Percentiles rank a stretch among this genome's conserved stretches.
phyloP scores from a whole-genome alignment of 2,113 vertebrate species.

The Pseudorectes ferrugineus region DNA sequence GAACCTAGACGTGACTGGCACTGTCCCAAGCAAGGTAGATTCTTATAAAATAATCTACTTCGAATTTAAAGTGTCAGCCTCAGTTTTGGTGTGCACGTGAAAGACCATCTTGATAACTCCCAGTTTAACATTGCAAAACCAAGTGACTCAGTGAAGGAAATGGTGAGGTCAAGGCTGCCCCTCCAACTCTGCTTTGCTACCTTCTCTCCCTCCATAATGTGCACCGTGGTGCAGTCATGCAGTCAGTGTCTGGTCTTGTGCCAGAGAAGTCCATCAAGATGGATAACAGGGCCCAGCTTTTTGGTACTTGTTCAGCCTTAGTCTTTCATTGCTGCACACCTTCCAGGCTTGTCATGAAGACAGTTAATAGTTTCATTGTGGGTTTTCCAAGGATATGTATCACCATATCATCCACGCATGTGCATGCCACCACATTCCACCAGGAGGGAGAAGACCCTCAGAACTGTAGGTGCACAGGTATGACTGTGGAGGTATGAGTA shows the following conservation, averaged over 20 bases:
- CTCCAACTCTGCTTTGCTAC: accelerated
- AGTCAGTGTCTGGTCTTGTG: neutral
- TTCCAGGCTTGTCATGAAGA: neutral
- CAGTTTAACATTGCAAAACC: neutral
- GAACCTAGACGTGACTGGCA: neutral
- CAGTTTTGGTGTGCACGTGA: neutral
- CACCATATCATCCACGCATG: neutral
- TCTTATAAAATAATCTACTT: neutral
- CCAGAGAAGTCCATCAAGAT: neutral
- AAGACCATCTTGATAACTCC: neutral
- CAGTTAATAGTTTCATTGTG: neutral
- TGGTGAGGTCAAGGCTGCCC: accelerated
- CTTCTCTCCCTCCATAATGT: neutral
- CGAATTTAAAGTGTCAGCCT: neutral
- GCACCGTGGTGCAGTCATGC: neutral
- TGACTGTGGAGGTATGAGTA: neutral
- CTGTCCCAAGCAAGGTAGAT: neutral
- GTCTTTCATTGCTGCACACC: neutral
- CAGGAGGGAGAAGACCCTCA: neutral
- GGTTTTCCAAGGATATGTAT: neutral
- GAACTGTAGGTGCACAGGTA: neutral
- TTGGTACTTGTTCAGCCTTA: neutral
- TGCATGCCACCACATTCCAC: neutral
- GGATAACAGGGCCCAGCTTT: neutral
- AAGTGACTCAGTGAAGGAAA: neutral